A percentile compares a stretch with the other conserved stretches of the same genome.
Conservation (phyloP, 2,797 vertebrate genomes). For the Coranthus polyacanthus region DNA sequence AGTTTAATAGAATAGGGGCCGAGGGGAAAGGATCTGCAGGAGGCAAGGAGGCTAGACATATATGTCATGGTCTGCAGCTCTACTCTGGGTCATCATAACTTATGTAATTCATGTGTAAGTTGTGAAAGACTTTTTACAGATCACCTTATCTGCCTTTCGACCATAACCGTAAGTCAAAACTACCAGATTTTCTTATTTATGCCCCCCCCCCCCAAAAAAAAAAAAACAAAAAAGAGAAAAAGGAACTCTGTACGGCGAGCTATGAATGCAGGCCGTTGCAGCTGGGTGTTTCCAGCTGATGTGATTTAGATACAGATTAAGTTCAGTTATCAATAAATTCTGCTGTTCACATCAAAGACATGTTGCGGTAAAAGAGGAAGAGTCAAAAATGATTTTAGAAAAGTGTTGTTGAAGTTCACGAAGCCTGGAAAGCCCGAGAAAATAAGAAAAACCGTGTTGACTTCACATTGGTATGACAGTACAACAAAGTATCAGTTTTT, state of each 20-base stretch:
- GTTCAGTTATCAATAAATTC: conserved; percentile 60
- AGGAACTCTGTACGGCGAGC: background rate
- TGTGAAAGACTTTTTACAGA: background rate
- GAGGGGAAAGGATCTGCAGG: conserved; percentile 2
- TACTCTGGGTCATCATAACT: background rate
- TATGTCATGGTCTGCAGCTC: conserved; percentile 1
- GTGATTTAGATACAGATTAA: conserved; percentile 41
- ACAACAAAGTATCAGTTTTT: background rate
- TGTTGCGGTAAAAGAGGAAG: conserved; percentile 59
- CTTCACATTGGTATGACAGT: conserved; percentile 20
- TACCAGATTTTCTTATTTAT: conserved; percentile 13
- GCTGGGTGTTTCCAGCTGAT: conserved; percentile 8
- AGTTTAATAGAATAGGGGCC: conserved; percentile 45
- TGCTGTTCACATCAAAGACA: conserved; percentile 56
- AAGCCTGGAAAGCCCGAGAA: conserved; percentile 33
- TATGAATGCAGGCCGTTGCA: background rate
- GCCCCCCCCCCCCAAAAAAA: background rate
- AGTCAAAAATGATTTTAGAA: conserved; percentile 45
- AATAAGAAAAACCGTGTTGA: conserved; percentile 29
- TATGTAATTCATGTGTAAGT: background rate
- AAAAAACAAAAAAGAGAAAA: too few relatives aligned
- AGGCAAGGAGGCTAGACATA: background rate
- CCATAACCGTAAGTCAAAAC: background rate
- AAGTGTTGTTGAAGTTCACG: conserved; percentile 48
- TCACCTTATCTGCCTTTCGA: background rate